These are phyloP conservation scores for Colletes collaris DNA, from an alignment of 2,888 invertebrate species.

Conservation along the genomic window DNA sequence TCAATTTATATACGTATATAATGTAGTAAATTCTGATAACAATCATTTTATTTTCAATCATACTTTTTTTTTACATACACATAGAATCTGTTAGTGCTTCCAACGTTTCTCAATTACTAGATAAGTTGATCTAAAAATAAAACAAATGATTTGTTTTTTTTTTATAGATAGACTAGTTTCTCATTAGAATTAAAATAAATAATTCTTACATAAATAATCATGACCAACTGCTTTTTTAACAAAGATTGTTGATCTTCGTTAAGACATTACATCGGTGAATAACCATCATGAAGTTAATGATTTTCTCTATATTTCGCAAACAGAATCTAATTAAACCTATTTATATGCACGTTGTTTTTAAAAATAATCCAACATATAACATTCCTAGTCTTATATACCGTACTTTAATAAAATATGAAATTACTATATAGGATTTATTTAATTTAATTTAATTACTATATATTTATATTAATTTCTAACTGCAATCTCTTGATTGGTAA, in stretches of 20 bases:
- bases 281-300: slow-evolving; percentile 39
- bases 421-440: slow-evolving; percentile 60
- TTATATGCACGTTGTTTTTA: slow-evolving; percentile 43
- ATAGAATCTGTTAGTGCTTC: slow-evolving; percentile 77
- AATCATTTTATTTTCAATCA: slow-evolving; percentile 76
- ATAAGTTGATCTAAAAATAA: slow-evolving; percentile 55
- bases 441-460: slow-evolving; percentile 60
- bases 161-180: slow-evolving; percentile 77
- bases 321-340: slow-evolving; percentile 47
- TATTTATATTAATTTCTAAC: slow-evolving; percentile 74
- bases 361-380: slow-evolving; percentile 63
- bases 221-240: slow-evolving; percentile 28
- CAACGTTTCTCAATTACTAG: slow-evolving; percentile 68
- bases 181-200: slow-evolving; percentile 74
- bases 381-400: slow-evolving; percentile 63
- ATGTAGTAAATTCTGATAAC: slow-evolving; percentile 67
- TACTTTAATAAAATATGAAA: slow-evolving; percentile 69
- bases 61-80: slow-evolving; percentile 75
- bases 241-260: slow-evolving; percentile 33
- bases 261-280: slow-evolving; percentile 36
- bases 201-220: slow-evolving; percentile 63
- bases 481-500: slow-evolving; percentile 96
- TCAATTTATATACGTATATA: background rate
- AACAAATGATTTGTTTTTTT: slow-evolving; percentile 69
- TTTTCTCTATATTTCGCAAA: slow-evolving; percentile 42